Percentiles rank a stretch among this genome's conserved stretches.
phyloP scores from a whole-genome alignment of 1,140 invertebrate species.

The Medauroidea extradentata region DNA sequence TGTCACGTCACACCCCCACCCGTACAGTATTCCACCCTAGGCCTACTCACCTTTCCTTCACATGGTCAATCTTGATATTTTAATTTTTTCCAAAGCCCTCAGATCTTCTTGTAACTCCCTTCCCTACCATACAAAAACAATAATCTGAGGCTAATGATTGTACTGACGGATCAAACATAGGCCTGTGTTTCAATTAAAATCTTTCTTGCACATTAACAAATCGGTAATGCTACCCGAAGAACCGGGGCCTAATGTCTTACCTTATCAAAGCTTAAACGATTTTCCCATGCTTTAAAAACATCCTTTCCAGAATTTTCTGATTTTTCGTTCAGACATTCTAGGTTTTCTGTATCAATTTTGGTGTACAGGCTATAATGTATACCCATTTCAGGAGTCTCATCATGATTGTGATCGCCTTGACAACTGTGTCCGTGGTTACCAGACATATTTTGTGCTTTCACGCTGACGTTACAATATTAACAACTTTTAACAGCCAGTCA shows the following conservation, averaged over 20 bases:
- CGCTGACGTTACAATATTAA: not conserved
- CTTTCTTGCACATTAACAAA: no score
- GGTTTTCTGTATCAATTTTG: constrained; percentile 85
- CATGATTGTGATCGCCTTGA: constrained; percentile 46
- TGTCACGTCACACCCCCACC: no score
- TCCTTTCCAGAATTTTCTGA: constrained; percentile 77
- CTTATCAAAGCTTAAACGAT: constrained; percentile 67
- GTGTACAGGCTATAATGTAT: constrained; percentile 81
- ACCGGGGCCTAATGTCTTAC: constrained; percentile 45
- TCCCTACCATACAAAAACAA: no score
- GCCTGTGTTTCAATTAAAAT: no score
- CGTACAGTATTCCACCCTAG: no score
- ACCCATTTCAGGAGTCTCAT: constrained; percentile 69
- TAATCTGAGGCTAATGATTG: no score
- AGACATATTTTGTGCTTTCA: constrained; percentile 9
- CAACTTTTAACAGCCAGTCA: not conserved
- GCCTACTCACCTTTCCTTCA: no score
- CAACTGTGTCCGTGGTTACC: constrained; percentile 29
- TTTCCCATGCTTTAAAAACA: constrained; percentile 92
- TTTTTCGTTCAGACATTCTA: constrained; percentile 87
- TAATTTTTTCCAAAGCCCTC: no score
- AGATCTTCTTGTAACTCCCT: no score
- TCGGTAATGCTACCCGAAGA: no score
- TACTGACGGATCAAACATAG: no score
- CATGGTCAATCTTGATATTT: no score